Evolutionary conservation across 2,888 invertebrate species (phyloP), one percentile per base, ranked within the genome.

Genomic region (Ophion costatus): DNA sequence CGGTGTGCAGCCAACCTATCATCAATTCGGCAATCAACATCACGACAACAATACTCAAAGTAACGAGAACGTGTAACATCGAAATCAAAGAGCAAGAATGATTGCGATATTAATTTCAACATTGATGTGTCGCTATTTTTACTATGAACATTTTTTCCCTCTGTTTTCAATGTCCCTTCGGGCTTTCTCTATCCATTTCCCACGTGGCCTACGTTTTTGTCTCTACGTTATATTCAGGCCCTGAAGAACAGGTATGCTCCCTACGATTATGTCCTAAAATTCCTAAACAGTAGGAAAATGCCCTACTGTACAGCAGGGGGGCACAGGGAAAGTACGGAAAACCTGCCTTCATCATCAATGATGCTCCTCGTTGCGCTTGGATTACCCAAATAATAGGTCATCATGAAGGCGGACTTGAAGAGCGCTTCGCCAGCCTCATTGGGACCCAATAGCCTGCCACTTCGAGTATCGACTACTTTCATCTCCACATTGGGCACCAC

Each of bases 1-100:
- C 93, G 0, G 92, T 88, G 29, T 91, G 92, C 33, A 92, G 10
- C 92, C 92, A 94, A 2, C 91, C 92, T 78, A 7, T 24, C 10
- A 17, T 45, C 14, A 3, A 75, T 33, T 29, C 3, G 10, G 14
- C 24, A 22, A 10, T 63, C 4, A 4, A 11, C 20, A 22, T 56
- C 0, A 17, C 38, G 6, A 24, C 10, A 5, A n/a, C 4, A 6
- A 57, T 33, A 33, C 4, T 57, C 6, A 1, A 20, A 29, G 17
- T n/a, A 14, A 70, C 6, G 22, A 20, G 24, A 67, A 38, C 20
- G 22, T 22, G 22, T 6, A 20, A 6, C 4, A 9, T 64, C 11
- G 17, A 11, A 38, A 29, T 42, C 10, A 51, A 17, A 17, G 17
- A 14, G 14, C 33, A 33, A 33, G 5, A 33, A 33, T 33, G 33